Evolutionary conservation across 1,140 invertebrate genomes (phyloP).

Genomic region (Cryptotermes secundus): DNA sequence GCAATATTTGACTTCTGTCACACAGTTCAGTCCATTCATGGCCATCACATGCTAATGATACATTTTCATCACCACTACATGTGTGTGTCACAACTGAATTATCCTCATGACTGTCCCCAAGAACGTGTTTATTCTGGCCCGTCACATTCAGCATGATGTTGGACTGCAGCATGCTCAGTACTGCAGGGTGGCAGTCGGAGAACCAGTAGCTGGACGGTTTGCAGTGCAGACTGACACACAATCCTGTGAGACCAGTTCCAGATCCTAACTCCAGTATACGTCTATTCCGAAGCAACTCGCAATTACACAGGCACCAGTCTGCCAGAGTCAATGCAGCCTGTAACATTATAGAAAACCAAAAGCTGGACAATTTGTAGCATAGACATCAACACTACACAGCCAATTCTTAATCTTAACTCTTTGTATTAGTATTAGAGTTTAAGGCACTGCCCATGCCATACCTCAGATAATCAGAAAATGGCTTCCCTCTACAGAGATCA

Average conservation of each 20-base stretch:
- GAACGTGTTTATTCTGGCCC: conserved; percentile 21
- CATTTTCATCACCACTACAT: conserved; percentile 30
- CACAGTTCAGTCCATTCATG: too few relatives aligned
- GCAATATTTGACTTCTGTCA: conserved; percentile 31
- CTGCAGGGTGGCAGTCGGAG: conserved; percentile 54
- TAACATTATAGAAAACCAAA: too few relatives aligned
- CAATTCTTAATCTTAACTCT: too few relatives aligned
- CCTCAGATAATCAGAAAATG: too few relatives aligned
- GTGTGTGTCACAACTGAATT: conserved; percentile 17
- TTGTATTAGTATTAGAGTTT: too few relatives aligned
- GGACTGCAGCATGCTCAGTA: conserved; percentile 43
- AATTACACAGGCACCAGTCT: conserved; percentile 55
- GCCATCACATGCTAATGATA: too few relatives aligned
- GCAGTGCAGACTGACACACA: conserved; percentile 50
- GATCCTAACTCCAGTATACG: conserved; percentile 58
- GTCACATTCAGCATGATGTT: conserved; percentile 31
- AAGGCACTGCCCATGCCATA: too few relatives aligned
- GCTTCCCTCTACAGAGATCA: too few relatives aligned
- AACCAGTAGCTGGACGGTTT: conserved; percentile 52
- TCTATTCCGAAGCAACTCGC: conserved; percentile 46
- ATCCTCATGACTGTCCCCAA: conserved; percentile 29
- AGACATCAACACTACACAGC: too few relatives aligned
- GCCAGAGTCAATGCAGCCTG: conserved; percentile 53
- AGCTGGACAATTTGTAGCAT: too few relatives aligned
- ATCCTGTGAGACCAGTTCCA: conserved; percentile 56